A percentile compares a stretch with the other conserved stretches of the same genome.
These are phyloP conservation scores for Sarotherodon lohbergeri DNA, from an alignment of 2,113 vertebrate species.

Conservation along the genomic window DNA sequence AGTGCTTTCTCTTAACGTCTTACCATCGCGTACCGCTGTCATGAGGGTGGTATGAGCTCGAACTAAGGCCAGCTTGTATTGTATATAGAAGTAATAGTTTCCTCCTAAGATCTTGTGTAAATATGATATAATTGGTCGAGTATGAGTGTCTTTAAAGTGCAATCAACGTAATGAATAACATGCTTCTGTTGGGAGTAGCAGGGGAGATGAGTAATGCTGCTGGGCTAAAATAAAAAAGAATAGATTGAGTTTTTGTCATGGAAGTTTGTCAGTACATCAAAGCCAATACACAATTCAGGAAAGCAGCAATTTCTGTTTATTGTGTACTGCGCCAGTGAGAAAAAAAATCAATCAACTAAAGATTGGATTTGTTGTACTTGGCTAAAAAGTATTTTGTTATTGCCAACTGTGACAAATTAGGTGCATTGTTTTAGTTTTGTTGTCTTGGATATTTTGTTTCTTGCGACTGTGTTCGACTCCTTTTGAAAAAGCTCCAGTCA, in stretches of 20 bases:
- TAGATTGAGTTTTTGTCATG: conserved; percentile 38
- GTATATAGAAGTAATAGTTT: conserved; percentile 58
- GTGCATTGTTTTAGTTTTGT: conserved; percentile 14
- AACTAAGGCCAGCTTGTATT: conserved; percentile 38
- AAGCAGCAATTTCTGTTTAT: conserved; percentile 25
- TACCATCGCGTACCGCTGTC: background rate
- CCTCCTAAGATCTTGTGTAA: conserved; percentile 50
- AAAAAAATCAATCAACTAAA: background rate
- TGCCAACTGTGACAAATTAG: conserved; percentile 33
- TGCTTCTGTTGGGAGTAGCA: conserved; percentile 55
- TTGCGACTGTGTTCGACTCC: conserved; percentile 3
- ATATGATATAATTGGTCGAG: conserved; percentile 64
- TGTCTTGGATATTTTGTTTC: conserved; percentile 17
- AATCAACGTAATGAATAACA: conserved; percentile 71
- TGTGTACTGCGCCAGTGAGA: background rate
- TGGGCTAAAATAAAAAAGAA: conserved; percentile 21
- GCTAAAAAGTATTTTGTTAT: background rate
- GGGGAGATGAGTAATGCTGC: conserved; percentile 39
- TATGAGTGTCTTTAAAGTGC: conserved; percentile 61
- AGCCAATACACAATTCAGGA: background rate
- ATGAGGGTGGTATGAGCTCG: conserved; percentile 8
- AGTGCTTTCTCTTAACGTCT: background rate
- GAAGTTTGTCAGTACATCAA: conserved; percentile 21
- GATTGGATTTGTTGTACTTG: background rate
- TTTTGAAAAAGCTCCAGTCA: conserved; percentile 22